These are phyloP conservation scores for Piprites chloris DNA, from an alignment of 2,113 vertebrate species.

Conservation along the genomic window DNA sequence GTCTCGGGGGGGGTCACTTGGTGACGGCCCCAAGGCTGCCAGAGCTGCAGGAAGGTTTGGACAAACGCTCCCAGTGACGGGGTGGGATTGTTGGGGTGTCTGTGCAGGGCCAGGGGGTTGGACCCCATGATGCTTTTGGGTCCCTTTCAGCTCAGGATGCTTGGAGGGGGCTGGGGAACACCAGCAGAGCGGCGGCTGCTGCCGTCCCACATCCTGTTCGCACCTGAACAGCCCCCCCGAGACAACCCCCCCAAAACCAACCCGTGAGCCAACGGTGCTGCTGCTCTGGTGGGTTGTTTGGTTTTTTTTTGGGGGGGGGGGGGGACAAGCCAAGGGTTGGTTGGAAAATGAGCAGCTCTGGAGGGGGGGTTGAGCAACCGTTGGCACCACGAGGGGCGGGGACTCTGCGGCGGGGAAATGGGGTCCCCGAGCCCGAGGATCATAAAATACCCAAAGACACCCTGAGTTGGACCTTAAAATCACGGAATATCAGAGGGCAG, in stretches of 20 bases:
- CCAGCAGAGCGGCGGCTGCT: neutral
- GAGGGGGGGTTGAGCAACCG: neutral
- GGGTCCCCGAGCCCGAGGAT: too few relatives aligned
- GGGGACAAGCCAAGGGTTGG: neutral
- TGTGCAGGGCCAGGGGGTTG: neutral
- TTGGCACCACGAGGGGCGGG: rapidly evolving
- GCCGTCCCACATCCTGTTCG: neutral
- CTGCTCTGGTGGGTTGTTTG: too few relatives aligned
- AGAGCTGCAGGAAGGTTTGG: neutral
- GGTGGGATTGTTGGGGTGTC: neutral
- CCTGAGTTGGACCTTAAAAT: neutral
- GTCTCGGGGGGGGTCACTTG: neutral
- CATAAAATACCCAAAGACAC: too few relatives aligned
- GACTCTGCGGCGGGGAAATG: rapidly evolving
- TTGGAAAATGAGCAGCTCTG: neutral
- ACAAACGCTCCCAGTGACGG: neutral
- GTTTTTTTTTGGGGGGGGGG: too few relatives aligned
- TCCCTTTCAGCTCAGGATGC: neutral
- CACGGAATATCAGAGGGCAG: neutral
- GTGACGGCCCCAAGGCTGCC: neutral
- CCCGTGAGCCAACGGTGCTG: too few relatives aligned
- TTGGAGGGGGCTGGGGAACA: neutral
- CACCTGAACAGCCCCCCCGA: neutral
- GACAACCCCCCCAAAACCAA: neutral
- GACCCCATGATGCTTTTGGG: neutral